Conservation (phyloP, 2,113 vertebrate genomes). For the Poeciliopsis occidentalis region DNA sequence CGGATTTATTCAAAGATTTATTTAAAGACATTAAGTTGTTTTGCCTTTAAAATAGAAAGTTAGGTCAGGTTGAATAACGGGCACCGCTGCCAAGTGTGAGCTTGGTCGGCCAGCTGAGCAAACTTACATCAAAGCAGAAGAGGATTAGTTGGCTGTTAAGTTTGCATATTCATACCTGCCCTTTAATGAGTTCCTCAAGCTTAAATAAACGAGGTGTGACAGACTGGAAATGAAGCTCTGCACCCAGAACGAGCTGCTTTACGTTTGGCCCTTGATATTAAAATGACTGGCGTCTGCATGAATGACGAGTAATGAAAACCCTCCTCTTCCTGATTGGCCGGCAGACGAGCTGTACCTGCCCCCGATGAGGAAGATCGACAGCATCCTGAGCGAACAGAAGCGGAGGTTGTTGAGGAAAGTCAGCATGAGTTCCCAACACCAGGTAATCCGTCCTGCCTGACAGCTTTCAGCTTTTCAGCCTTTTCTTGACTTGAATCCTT, state of each 20-base stretch:
- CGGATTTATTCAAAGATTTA: not conserved
- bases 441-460: conserved; percentile 72
- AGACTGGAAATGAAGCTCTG: conserved; percentile 12
- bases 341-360: conserved; percentile 90
- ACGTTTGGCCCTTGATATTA: conserved; percentile 36
- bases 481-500: not conserved
- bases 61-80: conserved; percentile 20
- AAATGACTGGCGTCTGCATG: conserved; percentile 46
- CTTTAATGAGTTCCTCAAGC: conserved; percentile 21
- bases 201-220: conserved; percentile 31
- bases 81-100: conserved; percentile 7
- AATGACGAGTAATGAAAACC: conserved; percentile 45
- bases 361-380: conserved; percentile 91
- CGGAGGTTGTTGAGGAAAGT: conserved; percentile 87
- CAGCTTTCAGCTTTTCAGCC: not conserved
- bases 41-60: not conserved
- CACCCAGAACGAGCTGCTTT: conserved; percentile 32
- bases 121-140: not conserved
- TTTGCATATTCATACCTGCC: not conserved
- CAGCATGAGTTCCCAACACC: conserved; percentile 85
- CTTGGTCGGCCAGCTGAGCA: conserved; percentile 26
- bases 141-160: not conserved
- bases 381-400: conserved; percentile 90
- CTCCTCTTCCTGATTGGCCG: conserved; percentile 40
- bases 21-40: not conserved